A percentile compares a stretch with the other conserved stretches of the same genome.
Conservation (phyloP, 2,113 vertebrate genomes). For the Grammomys surdaster region DNA sequence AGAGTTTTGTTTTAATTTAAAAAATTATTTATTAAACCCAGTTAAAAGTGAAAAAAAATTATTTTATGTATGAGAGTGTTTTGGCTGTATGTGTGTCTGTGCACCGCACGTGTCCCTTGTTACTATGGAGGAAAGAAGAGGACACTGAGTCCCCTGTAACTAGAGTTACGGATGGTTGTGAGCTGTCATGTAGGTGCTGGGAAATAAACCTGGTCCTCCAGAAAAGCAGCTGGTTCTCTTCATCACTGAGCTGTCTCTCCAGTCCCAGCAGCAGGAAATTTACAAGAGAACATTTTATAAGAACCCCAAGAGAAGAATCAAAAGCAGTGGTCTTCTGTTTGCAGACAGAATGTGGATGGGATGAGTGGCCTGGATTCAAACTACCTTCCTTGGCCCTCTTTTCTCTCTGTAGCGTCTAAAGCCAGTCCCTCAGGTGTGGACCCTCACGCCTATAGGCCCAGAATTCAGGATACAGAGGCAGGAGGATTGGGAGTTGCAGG, state of each 20-base stretch:
- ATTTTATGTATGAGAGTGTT: neutral
- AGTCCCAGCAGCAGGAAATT: neutral
- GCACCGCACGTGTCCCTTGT: neutral
- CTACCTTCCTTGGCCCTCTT: neutral
- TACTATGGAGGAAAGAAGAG: neutral
- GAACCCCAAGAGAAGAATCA: conserved; percentile 1
- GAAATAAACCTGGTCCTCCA: neutral
- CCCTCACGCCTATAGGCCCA: neutral
- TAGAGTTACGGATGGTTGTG: neutral
- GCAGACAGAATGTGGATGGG: neutral
- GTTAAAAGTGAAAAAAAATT: too few species aligned
- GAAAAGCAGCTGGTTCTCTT: neutral
- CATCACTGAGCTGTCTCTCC: neutral
- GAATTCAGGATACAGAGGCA: neutral
- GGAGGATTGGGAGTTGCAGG: neutral
- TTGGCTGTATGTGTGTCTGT: neutral
- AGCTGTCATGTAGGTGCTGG: neutral
- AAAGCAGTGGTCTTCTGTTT: neutral
- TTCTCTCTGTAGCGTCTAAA: neutral
- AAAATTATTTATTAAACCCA: neutral
- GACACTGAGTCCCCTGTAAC: neutral
- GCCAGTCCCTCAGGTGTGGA: neutral
- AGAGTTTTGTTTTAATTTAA: neutral
- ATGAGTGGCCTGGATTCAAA: neutral
- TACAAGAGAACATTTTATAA: neutral